Base-by-base conservation (phyloP, 2,797 vertebrate species). In the Numenius phaeopus region DNA sequence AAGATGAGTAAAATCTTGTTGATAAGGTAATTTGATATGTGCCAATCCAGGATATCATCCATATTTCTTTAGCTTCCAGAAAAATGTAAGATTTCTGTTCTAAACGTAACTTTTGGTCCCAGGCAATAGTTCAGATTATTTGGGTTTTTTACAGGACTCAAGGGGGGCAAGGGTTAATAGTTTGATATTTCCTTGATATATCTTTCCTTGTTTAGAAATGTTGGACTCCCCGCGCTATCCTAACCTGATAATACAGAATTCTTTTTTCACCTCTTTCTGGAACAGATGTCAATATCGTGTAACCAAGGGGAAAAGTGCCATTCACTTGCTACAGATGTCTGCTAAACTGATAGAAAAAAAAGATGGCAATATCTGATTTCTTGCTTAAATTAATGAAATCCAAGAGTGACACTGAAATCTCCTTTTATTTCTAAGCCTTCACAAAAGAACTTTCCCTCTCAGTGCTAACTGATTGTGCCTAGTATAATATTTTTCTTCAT, bases 401-500 rank as follows among this genome's bases (percentile, higher is more conserved):
- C 19, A 87, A 57, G 40, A 64, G 4, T 89, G n/a, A 47, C 15
- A 27, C 26, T 75, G 32, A 93, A 93, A 71, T 77, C 5, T 85
- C 27, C 19, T 73, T 82, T 58, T 62, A 65, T 90, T 73, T 71
- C 72, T 66, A 71, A 59, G 10, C 4, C 8, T 69, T 84, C 20
- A 37, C 3, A 39, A 40, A 82, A 87, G 10, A 81, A 27, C 13
- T 82, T 77, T 52, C 19, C 24, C 14, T 83, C 42, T 96, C 70
- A 72, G 19, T 54, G 65, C n/a, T 73, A 84, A 80, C 32, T 32
- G 83, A 78, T 89, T 0, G 0, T 80, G 59, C 61, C 81, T 87
- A 78, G 59, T 77, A 58, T 71, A 96, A 87, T 94, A 78, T 94
- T 94, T 96, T 89, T 80, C 78, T 96, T 93, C 83, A 80, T 92